Evolutionary conservation across 37 sponge, comb jelly and placozoan genomes (phyloP).

Genomic region (Chondrosia reniformis): DNA sequence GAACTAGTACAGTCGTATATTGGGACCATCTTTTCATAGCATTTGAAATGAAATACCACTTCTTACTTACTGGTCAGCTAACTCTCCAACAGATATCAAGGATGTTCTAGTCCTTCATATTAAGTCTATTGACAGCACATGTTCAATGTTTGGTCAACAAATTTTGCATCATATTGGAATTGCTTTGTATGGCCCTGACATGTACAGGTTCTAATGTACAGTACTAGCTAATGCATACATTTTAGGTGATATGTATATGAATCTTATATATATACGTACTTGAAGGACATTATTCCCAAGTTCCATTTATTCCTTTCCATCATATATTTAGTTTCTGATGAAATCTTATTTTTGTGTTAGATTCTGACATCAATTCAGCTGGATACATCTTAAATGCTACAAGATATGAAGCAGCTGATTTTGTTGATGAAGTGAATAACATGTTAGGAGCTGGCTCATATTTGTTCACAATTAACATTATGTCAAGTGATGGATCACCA

Average conservation of each 20-base stretch:
- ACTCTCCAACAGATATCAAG: too few species aligned
- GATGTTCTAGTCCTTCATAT: too few species aligned
- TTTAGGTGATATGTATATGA: not conserved
- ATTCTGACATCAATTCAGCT: not conserved
- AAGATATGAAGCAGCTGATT: constrained; percentile 7
- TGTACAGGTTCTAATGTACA: too few species aligned
- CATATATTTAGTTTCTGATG: not conserved
- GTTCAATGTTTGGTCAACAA: too few species aligned
- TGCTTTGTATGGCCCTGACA: too few species aligned
- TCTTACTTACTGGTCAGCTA: too few species aligned
- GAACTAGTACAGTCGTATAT: too few species aligned
- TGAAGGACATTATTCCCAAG: not conserved
- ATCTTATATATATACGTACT: not conserved
- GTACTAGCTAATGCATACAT: not conserved
- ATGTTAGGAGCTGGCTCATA: not conserved
- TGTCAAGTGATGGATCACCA: not conserved
- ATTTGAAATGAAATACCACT: too few species aligned
- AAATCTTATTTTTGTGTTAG: not conserved
- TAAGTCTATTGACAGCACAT: too few species aligned
- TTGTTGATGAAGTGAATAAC: not conserved
- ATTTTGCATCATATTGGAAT: too few species aligned
- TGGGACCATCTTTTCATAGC: too few species aligned
- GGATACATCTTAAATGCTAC: constrained; percentile 17
- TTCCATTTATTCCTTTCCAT: not conserved
- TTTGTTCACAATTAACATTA: not conserved